A percentile compares a stretch with the other conserved stretches of the same genome.
phyloP scores from a whole-genome alignment of 2,797 vertebrate species.

The Myotis daubentonii region DNA sequence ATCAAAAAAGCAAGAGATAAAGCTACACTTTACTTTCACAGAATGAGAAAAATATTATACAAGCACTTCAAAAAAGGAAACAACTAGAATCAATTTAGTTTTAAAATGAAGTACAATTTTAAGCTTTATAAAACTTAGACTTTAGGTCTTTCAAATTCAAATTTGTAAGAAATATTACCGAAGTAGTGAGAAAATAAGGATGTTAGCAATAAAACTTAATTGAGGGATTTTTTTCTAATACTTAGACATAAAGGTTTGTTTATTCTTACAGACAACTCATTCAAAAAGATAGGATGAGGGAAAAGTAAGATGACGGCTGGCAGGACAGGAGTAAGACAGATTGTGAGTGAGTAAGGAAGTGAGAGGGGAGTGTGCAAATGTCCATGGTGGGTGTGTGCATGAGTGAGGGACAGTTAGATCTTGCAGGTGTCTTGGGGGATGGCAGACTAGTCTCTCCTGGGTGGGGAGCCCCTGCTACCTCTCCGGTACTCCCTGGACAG shows the following conservation, averaged over 20 bases:
- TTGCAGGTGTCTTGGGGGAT: no score
- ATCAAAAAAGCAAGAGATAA: conserved; percentile 38
- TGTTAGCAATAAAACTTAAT: neutral
- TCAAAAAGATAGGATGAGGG: neutral
- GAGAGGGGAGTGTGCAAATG: no score
- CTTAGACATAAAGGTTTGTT: neutral
- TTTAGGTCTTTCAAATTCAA: neutral
- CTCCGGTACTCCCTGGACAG: no score
- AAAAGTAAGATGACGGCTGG: no score
- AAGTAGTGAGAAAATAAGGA: neutral
- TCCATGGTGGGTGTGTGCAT: no score
- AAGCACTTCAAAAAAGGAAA: neutral
- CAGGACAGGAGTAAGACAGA: no score
- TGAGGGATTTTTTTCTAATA: neutral
- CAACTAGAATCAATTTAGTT: neutral
- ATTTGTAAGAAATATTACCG: neutral
- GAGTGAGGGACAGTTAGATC: no score
- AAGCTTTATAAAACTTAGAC: conserved; percentile 13
- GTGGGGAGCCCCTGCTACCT: no score
- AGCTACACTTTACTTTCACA: conserved; percentile 26
- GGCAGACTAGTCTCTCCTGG: no score
- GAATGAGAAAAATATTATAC: conserved; percentile 21
- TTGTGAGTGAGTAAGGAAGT: no score
- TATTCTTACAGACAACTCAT: neutral
- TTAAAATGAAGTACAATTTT: neutral